These are phyloP conservation scores for Pyrocephalus nanus DNA, from an alignment of 2,797 vertebrate species.

Conservation along the genomic window DNA sequence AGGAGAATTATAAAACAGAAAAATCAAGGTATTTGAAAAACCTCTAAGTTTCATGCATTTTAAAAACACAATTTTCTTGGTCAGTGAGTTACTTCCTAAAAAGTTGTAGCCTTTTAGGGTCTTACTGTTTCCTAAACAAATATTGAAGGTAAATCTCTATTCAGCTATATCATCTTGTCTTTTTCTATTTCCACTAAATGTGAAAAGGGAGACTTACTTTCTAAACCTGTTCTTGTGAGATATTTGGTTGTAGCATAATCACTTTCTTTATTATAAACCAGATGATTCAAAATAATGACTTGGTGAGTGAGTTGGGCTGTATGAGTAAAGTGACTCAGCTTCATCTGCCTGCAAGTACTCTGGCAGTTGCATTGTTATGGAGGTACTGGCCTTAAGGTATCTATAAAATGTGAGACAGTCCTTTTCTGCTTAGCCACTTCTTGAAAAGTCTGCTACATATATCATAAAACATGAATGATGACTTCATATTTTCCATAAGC, in stretches of 20 bases:
- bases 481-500: constrained; percentile 1
- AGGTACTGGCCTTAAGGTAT: not conserved
- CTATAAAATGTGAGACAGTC: not conserved
- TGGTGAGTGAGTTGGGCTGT: not conserved
- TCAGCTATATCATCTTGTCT: not conserved
- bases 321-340: not conserved
- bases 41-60: not conserved
- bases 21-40: not conserved
- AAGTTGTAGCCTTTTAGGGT: not conserved
- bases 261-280: not conserved
- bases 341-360: not conserved
- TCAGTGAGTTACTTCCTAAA: not conserved
- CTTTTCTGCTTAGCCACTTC: not conserved
- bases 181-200: not conserved
- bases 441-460: not conserved
- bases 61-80: not conserved
- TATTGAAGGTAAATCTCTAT: not conserved
- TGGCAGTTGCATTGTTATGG: not conserved
- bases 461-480: not conserved
- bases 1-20: not conserved
- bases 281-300: not conserved
- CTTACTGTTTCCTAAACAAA: not conserved
- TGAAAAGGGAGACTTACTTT: not conserved
- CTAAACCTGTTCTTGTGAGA: not conserved
- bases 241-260: not conserved